Base-by-base conservation (phyloP, 1,140 invertebrate species). In the Oedothorax gibbosus region DNA sequence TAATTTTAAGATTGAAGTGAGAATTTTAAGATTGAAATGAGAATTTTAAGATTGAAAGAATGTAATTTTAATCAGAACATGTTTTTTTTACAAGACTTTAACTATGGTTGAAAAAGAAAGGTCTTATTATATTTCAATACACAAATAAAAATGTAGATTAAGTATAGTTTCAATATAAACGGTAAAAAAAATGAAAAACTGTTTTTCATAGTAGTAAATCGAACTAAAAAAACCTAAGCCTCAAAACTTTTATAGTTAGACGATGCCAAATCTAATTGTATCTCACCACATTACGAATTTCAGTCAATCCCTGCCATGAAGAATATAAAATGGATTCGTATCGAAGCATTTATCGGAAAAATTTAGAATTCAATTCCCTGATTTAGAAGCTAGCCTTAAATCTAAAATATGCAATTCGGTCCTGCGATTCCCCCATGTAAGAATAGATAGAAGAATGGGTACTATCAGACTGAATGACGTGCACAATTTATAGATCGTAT, bases 401-500 rank as follows among this genome's bases (percentile, higher is more conserved):
- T 80, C 78, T 71, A 35, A 80, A 20, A 71, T 57, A 69, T 80
- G 65, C 78, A 71, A 56, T 60, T 57, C 54, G 9, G 57, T 56
- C 15, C 7, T 64, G 35, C 20, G 20, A 21, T 49, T 79, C 18
- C 15, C 14, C 21, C 50, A 53, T 64, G n/a, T 64, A 15, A 79
- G 11, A 12, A 49, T 15, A 21, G 20, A 54, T 49, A 51, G 56
- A 78, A 78, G 18, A 65, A 54, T 54, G 18, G 9, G n/a, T 65
- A 64, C 53, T 15, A 64, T 65, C 64, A 68, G 51, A 66, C 66
- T 60, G 54, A 54, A 53, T n/a, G 62, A 80, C 66, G 78, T 69
- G 78, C 57, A 80, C 78, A 69, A 80, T 80, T 80, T 80, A 80
- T 80, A 80, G 78, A 80, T 80, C 66, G 51, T 56, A 71, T 66